A percentile compares a stretch with the other conserved stretches of the same genome.
Evolutionary conservation across 2,888 invertebrate species (phyloP).

Genomic region (Uloborus plumipes): DNA sequence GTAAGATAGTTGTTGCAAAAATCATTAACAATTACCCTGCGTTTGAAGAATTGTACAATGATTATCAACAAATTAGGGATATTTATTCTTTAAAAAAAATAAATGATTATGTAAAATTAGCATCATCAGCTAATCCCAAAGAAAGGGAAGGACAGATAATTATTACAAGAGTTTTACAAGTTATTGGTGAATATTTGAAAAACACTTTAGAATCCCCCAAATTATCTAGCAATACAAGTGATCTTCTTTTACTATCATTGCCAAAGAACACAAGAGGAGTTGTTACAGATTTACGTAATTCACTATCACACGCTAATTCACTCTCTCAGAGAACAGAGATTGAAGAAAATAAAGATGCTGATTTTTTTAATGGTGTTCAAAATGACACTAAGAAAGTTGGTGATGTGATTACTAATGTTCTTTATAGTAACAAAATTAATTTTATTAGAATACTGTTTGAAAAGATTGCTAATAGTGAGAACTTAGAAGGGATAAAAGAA

Average conservation of each 20-base stretch:
- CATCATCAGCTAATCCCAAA: neutral
- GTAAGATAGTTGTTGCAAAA: neutral
- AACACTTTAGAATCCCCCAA: slow-evolving; percentile 25
- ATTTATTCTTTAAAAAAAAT: slow-evolving; percentile 22
- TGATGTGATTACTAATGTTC: slow-evolving; percentile 2
- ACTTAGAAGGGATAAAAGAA: neutral
- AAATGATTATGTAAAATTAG: slow-evolving; percentile 7
- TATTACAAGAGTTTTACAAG: slow-evolving; percentile 33
- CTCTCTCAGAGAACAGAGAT: neutral
- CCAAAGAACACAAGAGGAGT: neutral
- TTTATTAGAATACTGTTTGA: neutral
- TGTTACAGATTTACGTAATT: slow-evolving; percentile 17
- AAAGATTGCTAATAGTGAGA: neutral
- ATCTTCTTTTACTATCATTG: neutral
- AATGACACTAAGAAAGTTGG: slow-evolving; percentile 13
- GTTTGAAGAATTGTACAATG: slow-evolving; percentile 20
- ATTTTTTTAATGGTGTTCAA: slow-evolving; percentile 18
- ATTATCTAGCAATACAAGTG: neutral
- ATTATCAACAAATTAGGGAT: slow-evolving; percentile 19
- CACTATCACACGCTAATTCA: slow-evolving; percentile 21
- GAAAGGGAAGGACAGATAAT: slow-evolving; percentile 15
- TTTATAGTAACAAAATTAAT: slow-evolving; percentile 1
- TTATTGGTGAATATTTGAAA: slow-evolving; percentile 37
- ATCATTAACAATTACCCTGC: slow-evolving; percentile 5
- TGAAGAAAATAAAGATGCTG: neutral